Conservation (phyloP, 1,140 invertebrate species). For the Aphidius ervi region DNA sequence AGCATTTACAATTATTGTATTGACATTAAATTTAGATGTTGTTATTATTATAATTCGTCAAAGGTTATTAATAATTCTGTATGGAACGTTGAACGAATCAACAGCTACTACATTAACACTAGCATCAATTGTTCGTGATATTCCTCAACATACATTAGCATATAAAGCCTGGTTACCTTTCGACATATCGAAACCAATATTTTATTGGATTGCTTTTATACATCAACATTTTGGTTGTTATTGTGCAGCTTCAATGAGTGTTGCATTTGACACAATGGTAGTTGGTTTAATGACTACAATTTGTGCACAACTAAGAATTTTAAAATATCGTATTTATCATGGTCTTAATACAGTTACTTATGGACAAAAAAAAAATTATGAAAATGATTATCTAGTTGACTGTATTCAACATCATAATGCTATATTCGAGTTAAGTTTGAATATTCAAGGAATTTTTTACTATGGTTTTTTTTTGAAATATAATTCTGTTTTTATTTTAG, state of each 20-base stretch:
- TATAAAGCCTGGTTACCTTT: background rate
- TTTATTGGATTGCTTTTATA: conserved; percentile 2
- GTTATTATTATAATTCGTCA: background rate
- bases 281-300: background rate
- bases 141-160: background rate
- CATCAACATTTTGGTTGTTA: conserved; percentile 1
- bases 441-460: background rate
- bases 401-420: conserved; percentile 7
- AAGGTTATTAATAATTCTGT: background rate
- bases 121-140: background rate
- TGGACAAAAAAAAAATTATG: background rate
- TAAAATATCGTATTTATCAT: conserved; percentile 2
- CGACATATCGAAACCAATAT: background rate
- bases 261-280: background rate
- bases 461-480: background rate
- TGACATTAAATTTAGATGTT: too few species aligned
- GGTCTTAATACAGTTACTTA: background rate
- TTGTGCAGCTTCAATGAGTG: background rate
- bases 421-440: conserved; percentile 13
- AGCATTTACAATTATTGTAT: too few species aligned
- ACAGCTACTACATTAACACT: background rate
- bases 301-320: background rate
- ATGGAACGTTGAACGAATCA: background rate
- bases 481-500: background rate
- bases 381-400: background rate